Base-by-base conservation (phyloP, 1,140 invertebrate genomes). In the Conus ventricosus region DNA sequence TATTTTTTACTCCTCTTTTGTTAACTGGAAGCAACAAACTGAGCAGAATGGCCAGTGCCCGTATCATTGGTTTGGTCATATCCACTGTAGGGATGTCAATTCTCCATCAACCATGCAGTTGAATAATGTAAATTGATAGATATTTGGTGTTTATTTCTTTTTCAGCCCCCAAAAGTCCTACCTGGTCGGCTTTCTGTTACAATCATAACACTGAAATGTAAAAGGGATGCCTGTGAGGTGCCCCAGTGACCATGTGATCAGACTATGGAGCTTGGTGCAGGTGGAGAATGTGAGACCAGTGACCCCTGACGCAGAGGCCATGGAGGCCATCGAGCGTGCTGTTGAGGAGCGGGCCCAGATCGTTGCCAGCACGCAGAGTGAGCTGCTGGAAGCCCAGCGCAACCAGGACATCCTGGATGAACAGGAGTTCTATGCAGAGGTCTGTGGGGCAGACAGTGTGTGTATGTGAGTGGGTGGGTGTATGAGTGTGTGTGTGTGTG, bases 391-490 rank as follows among this genome's bases (percentile, higher is more conserved):
- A 85, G 93, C 94, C 11, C 93, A 95, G 87, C 89, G 91, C 27
- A 93, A 93, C 84, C 94, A 94, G 83, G 94, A 94, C 88, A 88
- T 93, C 39, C 78, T 95, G 1, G 94, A 95, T 90, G 95, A 95
- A 88, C 94, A 95, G 88, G 94, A 95, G 84, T 94, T 93, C 84
- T 95, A 95, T 93, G 94, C 93, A 71, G 93, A 95, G 93, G 94
- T 95, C 75, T 88, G 85, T 84, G 39, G 39, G 39, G 3, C 39
- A 39, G 0, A 39, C 39, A 39, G 39, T 3, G 55, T 83, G 23
- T 83, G 82, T 60, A 55, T 60, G 57, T 84, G 82, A 63, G 82
- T 63, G 82, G 8, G 80, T 20, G 80, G n/a, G 25, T 51, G 76
- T 51, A 25, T 80, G 39, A 39, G 39, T 39, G 39, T 39, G 39